Evolutionary conservation across 2,113 vertebrate species (phyloP).

Genomic region (Maccullochella peelii): DNA sequence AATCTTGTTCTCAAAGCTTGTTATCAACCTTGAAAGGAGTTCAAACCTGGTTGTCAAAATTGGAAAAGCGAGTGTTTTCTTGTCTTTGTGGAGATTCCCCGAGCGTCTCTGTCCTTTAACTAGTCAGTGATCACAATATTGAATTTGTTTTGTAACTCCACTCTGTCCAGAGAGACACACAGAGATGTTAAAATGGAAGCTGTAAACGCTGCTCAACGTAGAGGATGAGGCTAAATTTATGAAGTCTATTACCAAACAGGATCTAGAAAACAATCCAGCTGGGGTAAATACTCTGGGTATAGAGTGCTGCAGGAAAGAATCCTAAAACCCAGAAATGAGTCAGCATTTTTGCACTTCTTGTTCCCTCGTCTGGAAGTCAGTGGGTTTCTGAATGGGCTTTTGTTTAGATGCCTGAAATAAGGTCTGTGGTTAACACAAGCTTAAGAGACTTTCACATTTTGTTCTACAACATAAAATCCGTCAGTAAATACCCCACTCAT

Average conservation of each 20-base stretch:
- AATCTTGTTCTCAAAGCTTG: conserved; percentile 2
- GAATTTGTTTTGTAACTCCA: conserved; percentile 18
- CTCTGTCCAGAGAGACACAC: neutral
- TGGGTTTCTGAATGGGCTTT: no score
- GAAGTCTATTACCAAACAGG: neutral
- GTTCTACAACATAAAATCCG: no score
- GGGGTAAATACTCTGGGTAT: neutral
- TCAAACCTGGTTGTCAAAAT: conserved; percentile 11
- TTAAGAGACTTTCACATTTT: no score
- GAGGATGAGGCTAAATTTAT: neutral
- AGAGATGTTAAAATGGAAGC: conserved; percentile 3
- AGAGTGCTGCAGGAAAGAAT: no score
- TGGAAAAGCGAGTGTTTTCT: neutral
- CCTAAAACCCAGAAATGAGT: no score
- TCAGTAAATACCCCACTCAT: no score
- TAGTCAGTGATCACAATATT: conserved; percentile 12
- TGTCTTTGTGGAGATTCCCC: conserved; percentile 4
- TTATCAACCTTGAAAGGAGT: conserved; percentile 17
- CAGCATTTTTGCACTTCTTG: no score
- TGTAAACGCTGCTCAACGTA: no score
- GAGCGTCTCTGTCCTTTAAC: conserved; percentile 12
- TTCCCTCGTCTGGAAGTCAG: no score
- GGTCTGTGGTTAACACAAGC: no score
- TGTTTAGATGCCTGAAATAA: no score
- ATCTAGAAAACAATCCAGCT: neutral